phyloP scores from a whole-genome alignment of 2,888 invertebrate genomes.

The Tanytarsus gracilentus region DNA sequence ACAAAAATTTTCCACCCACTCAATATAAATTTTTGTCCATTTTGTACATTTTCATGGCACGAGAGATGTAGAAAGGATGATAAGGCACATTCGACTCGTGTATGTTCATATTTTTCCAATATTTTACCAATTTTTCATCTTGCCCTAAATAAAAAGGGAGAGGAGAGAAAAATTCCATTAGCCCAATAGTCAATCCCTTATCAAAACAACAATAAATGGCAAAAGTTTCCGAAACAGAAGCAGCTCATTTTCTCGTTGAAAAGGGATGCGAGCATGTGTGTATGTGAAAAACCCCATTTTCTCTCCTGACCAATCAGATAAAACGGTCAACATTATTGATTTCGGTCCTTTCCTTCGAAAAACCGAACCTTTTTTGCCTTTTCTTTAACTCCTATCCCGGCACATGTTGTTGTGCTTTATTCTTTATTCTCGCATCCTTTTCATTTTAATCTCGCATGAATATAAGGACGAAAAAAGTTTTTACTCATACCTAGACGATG shows the following conservation, averaged over 20 bases:
- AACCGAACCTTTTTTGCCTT: background rate
- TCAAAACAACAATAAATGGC: conserved; percentile 28
- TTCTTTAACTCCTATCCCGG: no score
- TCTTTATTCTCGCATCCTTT: conserved; percentile 6
- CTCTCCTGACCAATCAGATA: conserved; percentile 24
- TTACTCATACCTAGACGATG: background rate
- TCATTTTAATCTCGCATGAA: conserved; percentile 20
- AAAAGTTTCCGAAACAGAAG: conserved; percentile 19
- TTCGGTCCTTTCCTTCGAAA: conserved; percentile 5
- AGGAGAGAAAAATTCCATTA: conserved; percentile 21
- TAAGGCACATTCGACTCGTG: background rate
- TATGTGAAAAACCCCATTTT: conserved; percentile 6
- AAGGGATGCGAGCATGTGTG: background rate
- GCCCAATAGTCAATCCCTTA: conserved; percentile 26
- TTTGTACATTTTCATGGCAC: background rate
- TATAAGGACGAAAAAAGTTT: conserved; percentile 6
- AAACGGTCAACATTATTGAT: conserved; percentile 22
- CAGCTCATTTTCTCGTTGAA: background rate
- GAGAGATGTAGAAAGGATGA: no score
- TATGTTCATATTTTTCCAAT: background rate
- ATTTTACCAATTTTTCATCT: conserved; percentile 16
- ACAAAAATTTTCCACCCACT: conserved; percentile 16
- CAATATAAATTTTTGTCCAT: conserved; percentile 21
- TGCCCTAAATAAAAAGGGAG: background rate
- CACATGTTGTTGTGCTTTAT: no score